Evolutionary conservation across 2,797 vertebrate species (phyloP).

Genomic region (Pteronotus mesoamericanus): DNA sequence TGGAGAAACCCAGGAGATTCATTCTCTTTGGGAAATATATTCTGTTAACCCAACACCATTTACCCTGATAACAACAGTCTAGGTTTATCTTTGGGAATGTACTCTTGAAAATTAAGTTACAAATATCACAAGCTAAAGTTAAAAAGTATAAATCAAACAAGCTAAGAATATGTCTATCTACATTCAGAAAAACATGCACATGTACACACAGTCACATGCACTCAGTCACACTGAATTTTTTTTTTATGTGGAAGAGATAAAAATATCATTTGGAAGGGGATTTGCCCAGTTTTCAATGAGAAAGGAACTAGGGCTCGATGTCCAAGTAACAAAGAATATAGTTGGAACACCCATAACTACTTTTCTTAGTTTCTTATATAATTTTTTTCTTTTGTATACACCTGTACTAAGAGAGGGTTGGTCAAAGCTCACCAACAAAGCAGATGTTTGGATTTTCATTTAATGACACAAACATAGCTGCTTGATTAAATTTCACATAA

Average conservation of each 20-base stretch:
- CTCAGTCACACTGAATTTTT: not conserved
- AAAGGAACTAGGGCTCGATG: not conserved
- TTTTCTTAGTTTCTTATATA: conserved; percentile 17
- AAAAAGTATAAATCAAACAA: not conserved
- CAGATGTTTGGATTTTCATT: conserved; percentile 13
- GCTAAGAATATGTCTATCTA: not conserved
- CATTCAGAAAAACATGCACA: not conserved
- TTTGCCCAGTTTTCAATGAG: not conserved
- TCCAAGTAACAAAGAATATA: not conserved
- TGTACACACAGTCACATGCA: not conserved
- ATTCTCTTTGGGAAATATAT: not conserved
- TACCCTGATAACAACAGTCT: not conserved
- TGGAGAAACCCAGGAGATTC: not conserved
- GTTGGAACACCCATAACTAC: not conserved
- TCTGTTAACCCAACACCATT: not conserved
- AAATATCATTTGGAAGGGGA: not conserved
- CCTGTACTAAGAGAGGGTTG: not conserved
- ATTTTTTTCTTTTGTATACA: not conserved
- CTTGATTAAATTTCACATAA: conserved; percentile 53
- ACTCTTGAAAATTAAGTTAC: not conserved
- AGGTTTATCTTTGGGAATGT: not conserved
- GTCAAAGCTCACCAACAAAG: conserved; percentile 13
- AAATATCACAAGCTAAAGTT: not conserved
- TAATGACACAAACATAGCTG: not conserved
- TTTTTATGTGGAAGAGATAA: not conserved